phyloP scores from a whole-genome alignment of 2,113 vertebrate genomes.

The Rhipidura dahli region DNA sequence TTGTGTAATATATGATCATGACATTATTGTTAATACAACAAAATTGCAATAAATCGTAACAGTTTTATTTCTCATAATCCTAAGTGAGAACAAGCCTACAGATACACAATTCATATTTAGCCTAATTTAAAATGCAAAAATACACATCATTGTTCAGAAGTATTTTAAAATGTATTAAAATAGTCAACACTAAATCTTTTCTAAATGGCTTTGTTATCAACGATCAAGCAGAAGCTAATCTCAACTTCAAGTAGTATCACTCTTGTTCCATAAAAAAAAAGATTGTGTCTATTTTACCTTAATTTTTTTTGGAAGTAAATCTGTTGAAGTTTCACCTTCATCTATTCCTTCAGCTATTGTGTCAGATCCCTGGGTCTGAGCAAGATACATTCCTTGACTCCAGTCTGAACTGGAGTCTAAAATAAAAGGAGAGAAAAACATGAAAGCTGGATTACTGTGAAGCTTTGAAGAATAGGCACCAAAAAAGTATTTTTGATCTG shows the following conservation, averaged over 20 bases:
- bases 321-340: conserved; percentile 75
- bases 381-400: conserved; percentile 82
- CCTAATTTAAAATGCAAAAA: background rate
- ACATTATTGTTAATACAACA: background rate
- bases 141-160: background rate
- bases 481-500: background rate
- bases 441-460: background rate
- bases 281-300: conserved; percentile 75
- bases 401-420: conserved; percentile 91
- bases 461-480: conserved; percentile 24
- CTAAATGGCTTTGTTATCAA: background rate
- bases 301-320: conserved; percentile 86
- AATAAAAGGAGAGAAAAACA: conserved; percentile 54
- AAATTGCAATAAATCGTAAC: background rate
- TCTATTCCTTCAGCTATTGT: conserved; percentile 78
- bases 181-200: background rate
- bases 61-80: background rate
- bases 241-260: background rate
- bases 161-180: background rate
- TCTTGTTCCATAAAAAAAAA: background rate
- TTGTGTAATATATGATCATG: background rate
- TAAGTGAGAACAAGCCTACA: background rate
- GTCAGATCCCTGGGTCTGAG: conserved; percentile 81
- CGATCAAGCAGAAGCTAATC: background rate
- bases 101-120: background rate